These are phyloP conservation scores for Netelia inedita DNA, from an alignment of 2,888 invertebrate species.

Conservation along the genomic window DNA sequence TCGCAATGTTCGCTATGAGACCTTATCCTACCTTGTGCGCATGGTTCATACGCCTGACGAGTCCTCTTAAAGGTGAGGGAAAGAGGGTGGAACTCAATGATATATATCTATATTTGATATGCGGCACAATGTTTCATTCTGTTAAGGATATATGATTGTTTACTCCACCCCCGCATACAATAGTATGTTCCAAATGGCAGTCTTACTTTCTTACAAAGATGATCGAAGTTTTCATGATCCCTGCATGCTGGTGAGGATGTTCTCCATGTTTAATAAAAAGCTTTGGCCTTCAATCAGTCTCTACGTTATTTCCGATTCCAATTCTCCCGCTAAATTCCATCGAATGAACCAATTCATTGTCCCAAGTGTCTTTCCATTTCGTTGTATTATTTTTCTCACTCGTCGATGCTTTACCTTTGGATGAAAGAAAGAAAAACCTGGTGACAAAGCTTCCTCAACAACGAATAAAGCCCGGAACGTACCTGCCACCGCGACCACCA, in stretches of 20 bases:
- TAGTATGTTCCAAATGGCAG: slow-evolving; percentile 70
- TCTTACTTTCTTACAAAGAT: neutral
- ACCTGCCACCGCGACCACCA: slow-evolving; percentile 40
- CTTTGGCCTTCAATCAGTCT: neutral
- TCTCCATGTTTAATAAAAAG: neutral
- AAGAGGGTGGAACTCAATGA: slow-evolving; percentile 64
- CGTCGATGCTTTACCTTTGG: neutral
- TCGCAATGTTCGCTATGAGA: slow-evolving; percentile 6
- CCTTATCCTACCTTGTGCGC: slow-evolving; percentile 39
- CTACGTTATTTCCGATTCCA: neutral
- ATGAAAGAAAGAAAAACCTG: slow-evolving; percentile 15
- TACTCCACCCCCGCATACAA: slow-evolving; percentile 77
- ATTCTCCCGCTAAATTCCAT: neutral
- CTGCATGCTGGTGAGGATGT: neutral
- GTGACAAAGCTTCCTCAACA: slow-evolving; percentile 55
- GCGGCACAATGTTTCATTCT: slow-evolving; percentile 62
- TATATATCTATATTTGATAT: slow-evolving; percentile 5
- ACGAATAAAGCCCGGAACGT: slow-evolving; percentile 49
- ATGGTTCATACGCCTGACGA: slow-evolving; percentile 27
- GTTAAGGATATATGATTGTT: slow-evolving; percentile 69
- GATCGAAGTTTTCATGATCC: neutral
- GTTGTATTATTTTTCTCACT: neutral
- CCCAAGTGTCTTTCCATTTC: slow-evolving; percentile 15
- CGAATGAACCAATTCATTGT: slow-evolving; percentile 20
- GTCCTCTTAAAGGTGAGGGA: slow-evolving; percentile 22